Evolutionary conservation across 2,797 vertebrate genomes (phyloP).

Genomic region (Lateolabrax maculatus): DNA sequence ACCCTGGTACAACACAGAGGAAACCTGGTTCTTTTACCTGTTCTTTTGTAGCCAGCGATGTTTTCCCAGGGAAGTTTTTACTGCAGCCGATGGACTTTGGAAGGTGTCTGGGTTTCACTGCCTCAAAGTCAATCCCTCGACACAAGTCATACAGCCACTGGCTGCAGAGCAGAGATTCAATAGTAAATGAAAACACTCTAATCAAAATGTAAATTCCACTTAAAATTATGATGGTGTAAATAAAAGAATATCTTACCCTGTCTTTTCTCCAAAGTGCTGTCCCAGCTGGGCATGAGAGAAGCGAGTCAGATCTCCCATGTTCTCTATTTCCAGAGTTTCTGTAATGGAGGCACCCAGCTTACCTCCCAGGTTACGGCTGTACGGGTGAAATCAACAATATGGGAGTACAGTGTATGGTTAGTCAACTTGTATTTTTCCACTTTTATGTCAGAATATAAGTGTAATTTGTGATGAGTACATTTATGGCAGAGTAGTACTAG

Average conservation of each 20-base stretch:
- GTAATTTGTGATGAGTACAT: background rate
- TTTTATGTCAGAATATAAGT: background rate
- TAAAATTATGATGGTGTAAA: too few species aligned
- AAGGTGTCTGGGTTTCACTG: slow-evolving; percentile 93
- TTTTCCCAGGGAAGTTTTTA: slow-evolving; percentile 94
- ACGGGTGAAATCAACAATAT: background rate
- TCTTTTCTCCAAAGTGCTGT: slow-evolving; percentile 94
- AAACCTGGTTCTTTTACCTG: slow-evolving; percentile 81
- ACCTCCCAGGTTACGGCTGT: slow-evolving; percentile 93
- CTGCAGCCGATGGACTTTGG: slow-evolving; percentile 96
- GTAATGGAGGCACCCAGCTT: slow-evolving; percentile 92
- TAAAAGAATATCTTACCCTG: slow-evolving; percentile 87
- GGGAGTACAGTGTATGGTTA: background rate
- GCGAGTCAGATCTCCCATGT: slow-evolving; percentile 91
- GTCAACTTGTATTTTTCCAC: background rate
- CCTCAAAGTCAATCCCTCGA: slow-evolving; percentile 95
- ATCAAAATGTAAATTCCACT: too few species aligned
- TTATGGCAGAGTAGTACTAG: background rate
- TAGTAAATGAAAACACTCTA: background rate
- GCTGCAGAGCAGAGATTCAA: slow-evolving; percentile 78
- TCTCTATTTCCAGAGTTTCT: slow-evolving; percentile 88
- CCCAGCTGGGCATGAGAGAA: slow-evolving; percentile 89
- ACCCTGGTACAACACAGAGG: background rate
- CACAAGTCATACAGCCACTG: slow-evolving; percentile 95
- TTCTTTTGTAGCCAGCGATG: slow-evolving; percentile 88